A percentile compares a stretch with the other conserved stretches of the same genome.
Conservation (phyloP, 2,888 invertebrate genomes). For the Melieria picta region DNA sequence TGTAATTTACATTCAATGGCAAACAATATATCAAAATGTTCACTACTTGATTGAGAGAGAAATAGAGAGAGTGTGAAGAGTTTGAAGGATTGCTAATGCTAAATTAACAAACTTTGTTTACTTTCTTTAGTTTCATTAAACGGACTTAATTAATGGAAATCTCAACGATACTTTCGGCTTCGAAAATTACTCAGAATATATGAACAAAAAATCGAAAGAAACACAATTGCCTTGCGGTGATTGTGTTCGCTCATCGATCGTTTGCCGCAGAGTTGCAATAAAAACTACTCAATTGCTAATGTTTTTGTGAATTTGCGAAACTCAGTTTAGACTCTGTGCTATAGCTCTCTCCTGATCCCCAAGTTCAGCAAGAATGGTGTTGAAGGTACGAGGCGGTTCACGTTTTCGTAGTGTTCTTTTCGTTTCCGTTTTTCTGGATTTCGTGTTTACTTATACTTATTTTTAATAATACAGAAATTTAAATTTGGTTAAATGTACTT, state of each 20-base stretch:
- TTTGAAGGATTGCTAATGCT: slow-evolving; percentile 18
- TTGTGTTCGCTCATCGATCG: neutral
- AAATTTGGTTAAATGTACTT: slow-evolving; percentile 4
- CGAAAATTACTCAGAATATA: neutral
- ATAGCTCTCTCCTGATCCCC: slow-evolving; percentile 67
- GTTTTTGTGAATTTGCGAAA: too few relatives aligned
- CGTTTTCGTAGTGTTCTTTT: slow-evolving; percentile 35
- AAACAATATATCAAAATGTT: slow-evolving; percentile 26
- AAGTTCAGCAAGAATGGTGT: slow-evolving; percentile 64
- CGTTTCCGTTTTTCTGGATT: slow-evolving; percentile 37
- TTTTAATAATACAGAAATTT: neutral
- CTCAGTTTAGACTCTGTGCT: slow-evolving; percentile 58
- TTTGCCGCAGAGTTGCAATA: slow-evolving; percentile 28
- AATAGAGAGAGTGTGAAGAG: slow-evolving; percentile 34
- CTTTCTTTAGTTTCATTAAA: too few relatives aligned
- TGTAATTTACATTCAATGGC: slow-evolving; percentile 31
- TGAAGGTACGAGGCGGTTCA: slow-evolving; percentile 41
- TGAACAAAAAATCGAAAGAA: neutral
- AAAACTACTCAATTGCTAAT: slow-evolving; percentile 15
- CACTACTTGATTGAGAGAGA: slow-evolving; percentile 40
- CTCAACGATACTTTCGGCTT: too few relatives aligned
- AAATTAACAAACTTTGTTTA: slow-evolving; percentile 19
- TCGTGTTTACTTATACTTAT: neutral
- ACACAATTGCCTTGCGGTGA: neutral
- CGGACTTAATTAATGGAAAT: too few relatives aligned